These are phyloP conservation scores for Pseudorectes ferrugineus DNA, from an alignment of 2,113 vertebrate species.

Conservation along the genomic window DNA sequence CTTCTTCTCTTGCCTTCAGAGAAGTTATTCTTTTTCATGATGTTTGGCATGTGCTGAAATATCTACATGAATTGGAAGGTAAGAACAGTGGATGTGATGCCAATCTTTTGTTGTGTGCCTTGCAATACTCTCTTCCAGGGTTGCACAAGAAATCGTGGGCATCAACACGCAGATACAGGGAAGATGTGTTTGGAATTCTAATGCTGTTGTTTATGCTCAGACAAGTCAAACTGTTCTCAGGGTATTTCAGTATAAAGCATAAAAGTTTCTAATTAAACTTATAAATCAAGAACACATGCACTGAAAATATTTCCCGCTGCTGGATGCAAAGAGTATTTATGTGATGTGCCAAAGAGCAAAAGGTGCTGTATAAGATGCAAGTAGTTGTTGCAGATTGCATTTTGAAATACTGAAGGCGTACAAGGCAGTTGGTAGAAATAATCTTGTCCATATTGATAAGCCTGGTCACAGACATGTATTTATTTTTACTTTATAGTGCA, in stretches of 20 bases:
- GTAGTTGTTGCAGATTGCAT: not conserved
- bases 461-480: not conserved
- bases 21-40: not conserved
- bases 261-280: conserved; percentile 34
- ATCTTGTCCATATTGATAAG: not conserved
- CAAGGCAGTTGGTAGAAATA: not conserved
- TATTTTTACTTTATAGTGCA: not conserved
- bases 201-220: not conserved
- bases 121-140: not conserved
- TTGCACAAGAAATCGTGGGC: not conserved
- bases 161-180: not conserved
- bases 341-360: not conserved
- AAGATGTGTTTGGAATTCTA: not conserved
- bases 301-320: not conserved
- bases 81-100: not conserved
- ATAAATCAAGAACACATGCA: not conserved
- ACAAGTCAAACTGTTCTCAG: not conserved
- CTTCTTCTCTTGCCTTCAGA: not conserved
- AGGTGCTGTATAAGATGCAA: not conserved
- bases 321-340: not conserved
- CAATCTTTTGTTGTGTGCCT: not conserved
- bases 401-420: not conserved
- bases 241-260: not conserved
- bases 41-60: not conserved
- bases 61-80: not conserved